Conservation (phyloP, 2,888 invertebrate species). For the Dendrolimus houi region DNA sequence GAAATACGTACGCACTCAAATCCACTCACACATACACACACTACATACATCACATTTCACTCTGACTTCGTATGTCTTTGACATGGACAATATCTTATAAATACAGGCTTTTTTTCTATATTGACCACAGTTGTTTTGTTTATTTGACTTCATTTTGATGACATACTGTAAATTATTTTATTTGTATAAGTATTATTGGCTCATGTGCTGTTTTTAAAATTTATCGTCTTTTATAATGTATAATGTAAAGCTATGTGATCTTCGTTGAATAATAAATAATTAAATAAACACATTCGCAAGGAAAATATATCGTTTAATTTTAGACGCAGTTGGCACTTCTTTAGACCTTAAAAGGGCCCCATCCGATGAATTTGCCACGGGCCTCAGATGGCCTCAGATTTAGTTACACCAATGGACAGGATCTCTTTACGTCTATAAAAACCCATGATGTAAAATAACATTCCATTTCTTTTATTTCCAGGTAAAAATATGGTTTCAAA, state of each 20-base stretch:
- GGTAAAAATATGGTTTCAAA: conserved; percentile 96
- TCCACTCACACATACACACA: neutral
- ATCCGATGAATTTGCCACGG: conserved; percentile 26
- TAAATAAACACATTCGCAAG: neutral
- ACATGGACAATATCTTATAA: neutral
- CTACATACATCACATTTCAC: neutral
- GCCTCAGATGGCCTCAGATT: neutral
- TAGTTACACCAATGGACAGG: neutral
- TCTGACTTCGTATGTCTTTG: too few species aligned
- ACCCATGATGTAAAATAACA: neutral
- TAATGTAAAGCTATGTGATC: too few species aligned
- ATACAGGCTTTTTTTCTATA: too few species aligned
- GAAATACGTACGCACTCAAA: too few species aligned
- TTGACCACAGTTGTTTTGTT: too few species aligned
- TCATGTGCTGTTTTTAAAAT: too few species aligned
- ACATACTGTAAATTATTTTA: too few species aligned
- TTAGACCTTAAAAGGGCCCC: conserved; percentile 40
- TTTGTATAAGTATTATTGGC: too few species aligned
- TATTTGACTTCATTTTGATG: too few species aligned
- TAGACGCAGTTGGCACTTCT: neutral
- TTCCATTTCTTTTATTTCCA: conserved; percentile 61
- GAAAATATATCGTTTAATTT: neutral
- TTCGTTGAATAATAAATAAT: too few species aligned
- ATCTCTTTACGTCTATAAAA: neutral
- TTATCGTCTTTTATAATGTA: too few species aligned